phyloP scores from a whole-genome alignment of 2,888 invertebrate species.

The Corbicula japonica region DNA sequence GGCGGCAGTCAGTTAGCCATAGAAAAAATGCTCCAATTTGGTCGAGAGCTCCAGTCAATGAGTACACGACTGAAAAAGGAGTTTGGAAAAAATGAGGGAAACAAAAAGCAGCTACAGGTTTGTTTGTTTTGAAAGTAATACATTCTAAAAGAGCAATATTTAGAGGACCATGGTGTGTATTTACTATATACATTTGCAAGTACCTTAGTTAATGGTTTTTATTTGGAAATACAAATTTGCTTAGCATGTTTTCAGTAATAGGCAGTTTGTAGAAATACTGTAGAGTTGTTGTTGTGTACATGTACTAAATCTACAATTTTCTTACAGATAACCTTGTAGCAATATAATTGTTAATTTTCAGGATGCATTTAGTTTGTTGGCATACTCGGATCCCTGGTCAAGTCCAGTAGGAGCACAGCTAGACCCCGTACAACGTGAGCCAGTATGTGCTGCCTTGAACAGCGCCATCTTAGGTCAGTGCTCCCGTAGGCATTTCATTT shows the following conservation, averaged over 20 bases:
- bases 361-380: constrained; percentile 99
- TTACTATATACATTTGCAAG: too few species aligned
- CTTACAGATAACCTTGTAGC: not conserved
- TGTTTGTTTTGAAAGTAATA: constrained; percentile 11
- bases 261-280: too few species aligned
- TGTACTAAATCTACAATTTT: too few species aligned
- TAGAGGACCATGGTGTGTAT: too few species aligned
- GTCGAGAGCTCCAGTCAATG: constrained; percentile 96
- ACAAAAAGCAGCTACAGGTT: constrained; percentile 97
- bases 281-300: too few species aligned
- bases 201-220: too few species aligned
- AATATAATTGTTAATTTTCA: constrained; percentile 88
- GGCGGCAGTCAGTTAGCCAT: constrained; percentile 93
- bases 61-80: constrained; percentile 94
- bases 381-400: constrained; percentile 99
- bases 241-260: too few species aligned
- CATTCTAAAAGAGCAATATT: not conserved
- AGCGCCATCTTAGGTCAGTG: constrained; percentile 97
- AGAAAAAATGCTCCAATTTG: constrained; percentile 97
- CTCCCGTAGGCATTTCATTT: too few species aligned
- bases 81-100: constrained; percentile 92
- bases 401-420: constrained; percentile 98
- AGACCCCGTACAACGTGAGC: constrained; percentile 97
- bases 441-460: constrained; percentile 97
- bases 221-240: too few species aligned